Conservation (phyloP, 2,113 vertebrate species). For the Anseranas semipalmata region DNA sequence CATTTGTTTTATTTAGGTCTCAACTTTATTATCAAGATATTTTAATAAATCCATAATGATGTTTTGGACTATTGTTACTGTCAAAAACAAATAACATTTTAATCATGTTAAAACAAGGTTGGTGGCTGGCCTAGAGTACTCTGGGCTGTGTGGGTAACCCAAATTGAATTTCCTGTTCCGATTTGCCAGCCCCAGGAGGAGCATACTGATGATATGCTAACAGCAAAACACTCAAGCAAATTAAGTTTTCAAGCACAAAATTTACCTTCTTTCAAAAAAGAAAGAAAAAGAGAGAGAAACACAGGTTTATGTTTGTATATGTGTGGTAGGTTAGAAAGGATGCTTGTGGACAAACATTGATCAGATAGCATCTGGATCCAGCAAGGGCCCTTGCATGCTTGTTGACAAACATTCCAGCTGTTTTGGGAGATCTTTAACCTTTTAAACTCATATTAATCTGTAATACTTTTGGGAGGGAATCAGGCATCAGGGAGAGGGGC, state of each 20-base stretch:
- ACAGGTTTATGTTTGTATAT: background rate
- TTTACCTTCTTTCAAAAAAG: background rate
- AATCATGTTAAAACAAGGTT: background rate
- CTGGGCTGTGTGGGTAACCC: background rate
- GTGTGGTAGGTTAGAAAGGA: background rate
- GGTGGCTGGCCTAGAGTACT: background rate
- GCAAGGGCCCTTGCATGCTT: background rate
- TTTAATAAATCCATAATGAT: background rate
- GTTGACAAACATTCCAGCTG: background rate
- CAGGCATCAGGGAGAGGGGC: background rate
- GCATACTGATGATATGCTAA: background rate
- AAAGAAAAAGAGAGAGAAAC: background rate
- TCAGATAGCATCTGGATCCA: background rate
- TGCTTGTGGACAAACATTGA: background rate
- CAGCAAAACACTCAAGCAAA: background rate
- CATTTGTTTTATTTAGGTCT: background rate
- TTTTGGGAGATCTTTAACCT: slow-evolving; percentile 1
- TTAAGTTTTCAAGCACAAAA: background rate
- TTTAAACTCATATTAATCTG: background rate
- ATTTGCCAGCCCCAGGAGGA: background rate
- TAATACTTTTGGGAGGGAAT: background rate
- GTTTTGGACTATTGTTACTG: background rate
- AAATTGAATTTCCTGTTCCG: background rate
- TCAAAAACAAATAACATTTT: background rate
- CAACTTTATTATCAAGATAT: background rate